These are phyloP conservation scores for Sesia apiformis DNA, from an alignment of 2,888 invertebrate genomes.

Conservation along the genomic window DNA sequence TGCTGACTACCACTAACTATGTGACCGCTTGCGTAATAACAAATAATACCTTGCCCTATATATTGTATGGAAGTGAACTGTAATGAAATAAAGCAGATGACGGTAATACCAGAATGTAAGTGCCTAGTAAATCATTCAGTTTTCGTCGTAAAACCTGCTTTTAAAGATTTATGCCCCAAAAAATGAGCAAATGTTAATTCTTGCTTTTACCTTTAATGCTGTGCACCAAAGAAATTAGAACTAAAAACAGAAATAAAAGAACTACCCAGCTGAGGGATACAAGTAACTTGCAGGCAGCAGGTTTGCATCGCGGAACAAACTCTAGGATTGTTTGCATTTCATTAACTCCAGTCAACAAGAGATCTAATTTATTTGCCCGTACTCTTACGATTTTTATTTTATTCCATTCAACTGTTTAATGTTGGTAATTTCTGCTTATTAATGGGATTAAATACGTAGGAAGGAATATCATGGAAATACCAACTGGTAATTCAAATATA, in stretches of 20 bases:
- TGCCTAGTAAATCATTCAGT: background rate
- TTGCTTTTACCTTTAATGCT: background rate
- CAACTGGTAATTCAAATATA: background rate
- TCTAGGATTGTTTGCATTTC: slow-evolving; percentile 53
- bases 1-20: slow-evolving; percentile 5
- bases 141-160: background rate
- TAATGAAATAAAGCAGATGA: too few relatives aligned
- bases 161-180: background rate
- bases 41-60: too few relatives aligned
- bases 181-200: background rate
- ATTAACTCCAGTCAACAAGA: slow-evolving; percentile 55
- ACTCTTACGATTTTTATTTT: slow-evolving; percentile 28
- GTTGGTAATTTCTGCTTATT: background rate
- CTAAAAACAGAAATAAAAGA: background rate
- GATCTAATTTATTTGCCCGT: slow-evolving; percentile 46
- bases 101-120: background rate
- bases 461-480: background rate
- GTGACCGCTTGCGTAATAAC: slow-evolving; percentile 1
- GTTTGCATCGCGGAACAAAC: slow-evolving; percentile 41
- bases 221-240: background rate
- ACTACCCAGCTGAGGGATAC: background rate
- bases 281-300: slow-evolving; percentile 8
- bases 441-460: background rate
- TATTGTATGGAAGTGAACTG: too few relatives aligned
- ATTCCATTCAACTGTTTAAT: slow-evolving; percentile 18